These are phyloP conservation scores for Poeciliopsis presidionis DNA, from an alignment of 2,797 vertebrate species.

Conservation along the genomic window DNA sequence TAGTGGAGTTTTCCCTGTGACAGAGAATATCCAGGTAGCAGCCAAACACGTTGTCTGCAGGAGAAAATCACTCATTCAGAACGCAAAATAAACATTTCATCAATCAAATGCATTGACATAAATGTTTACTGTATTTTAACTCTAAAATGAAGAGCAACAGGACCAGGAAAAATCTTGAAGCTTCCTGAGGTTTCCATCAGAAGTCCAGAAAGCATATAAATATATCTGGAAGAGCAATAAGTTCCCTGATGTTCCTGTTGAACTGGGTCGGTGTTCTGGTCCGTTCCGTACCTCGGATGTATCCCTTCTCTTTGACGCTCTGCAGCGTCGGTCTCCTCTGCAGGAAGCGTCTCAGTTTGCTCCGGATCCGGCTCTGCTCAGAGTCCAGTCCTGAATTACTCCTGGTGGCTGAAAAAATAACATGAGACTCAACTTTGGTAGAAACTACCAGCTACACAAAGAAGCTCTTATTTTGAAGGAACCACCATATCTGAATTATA, in stretches of 20 bases:
- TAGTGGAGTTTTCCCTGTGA: slow-evolving; percentile 81
- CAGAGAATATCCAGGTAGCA: slow-evolving; percentile 87
- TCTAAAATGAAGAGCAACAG: no score
- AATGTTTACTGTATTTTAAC: neutral
- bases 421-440: neutral
- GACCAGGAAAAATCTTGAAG: no score
- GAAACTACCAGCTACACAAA: neutral
- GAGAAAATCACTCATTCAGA: neutral
- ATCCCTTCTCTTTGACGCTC: slow-evolving; percentile 87
- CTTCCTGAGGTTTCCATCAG: neutral
- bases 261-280: neutral
- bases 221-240: neutral
- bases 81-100: neutral
- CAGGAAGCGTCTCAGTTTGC: slow-evolving; percentile 86
- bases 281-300: slow-evolving; percentile 82
- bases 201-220: neutral
- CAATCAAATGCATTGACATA: neutral
- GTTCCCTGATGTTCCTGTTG: neutral
- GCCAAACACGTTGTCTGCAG: slow-evolving; percentile 91
- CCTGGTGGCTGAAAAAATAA: slow-evolving; percentile 36
- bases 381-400: slow-evolving; percentile 56
- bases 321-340: slow-evolving; percentile 87
- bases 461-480: slow-evolving; percentile 13
- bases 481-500: neutral
- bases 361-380: slow-evolving; percentile 66